Conservation (phyloP, 2,888 invertebrate species). For the Tetragonisca angustula region DNA sequence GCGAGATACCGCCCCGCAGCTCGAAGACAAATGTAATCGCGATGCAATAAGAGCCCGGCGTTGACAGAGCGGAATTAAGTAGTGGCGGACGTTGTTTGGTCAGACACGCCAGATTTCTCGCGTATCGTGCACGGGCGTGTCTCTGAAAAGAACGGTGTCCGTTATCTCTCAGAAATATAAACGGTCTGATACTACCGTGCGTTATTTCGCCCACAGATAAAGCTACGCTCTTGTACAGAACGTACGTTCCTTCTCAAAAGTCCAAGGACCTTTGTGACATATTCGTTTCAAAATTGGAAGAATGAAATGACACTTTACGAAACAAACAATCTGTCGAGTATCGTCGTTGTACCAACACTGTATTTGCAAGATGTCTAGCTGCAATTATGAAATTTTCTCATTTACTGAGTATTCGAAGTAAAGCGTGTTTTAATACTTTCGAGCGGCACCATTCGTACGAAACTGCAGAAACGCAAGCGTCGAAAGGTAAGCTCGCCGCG, state of each 20-base stretch:
- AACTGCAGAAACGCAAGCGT: background rate
- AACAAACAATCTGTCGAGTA: no score
- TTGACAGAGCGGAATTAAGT: conserved; percentile 32
- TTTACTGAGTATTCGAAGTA: no score
- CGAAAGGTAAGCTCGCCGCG: conserved; percentile 7
- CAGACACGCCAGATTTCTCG: conserved; percentile 18
- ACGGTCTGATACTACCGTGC: background rate
- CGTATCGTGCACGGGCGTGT: background rate
- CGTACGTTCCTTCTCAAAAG: background rate
- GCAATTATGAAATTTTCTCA: no score
- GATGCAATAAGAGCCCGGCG: background rate
- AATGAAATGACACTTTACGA: no score
- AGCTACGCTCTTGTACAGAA: background rate
- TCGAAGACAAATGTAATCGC: conserved; percentile 14
- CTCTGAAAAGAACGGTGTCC: conserved; percentile 3
- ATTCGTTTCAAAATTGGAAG: no score
- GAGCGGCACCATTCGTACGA: background rate
- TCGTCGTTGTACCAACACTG: no score
- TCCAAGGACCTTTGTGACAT: no score
- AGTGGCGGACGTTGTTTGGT: conserved; percentile 21
- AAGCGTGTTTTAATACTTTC: no score
- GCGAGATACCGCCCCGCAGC: background rate
- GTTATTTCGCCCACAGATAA: conserved; percentile 21
- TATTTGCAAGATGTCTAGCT: no score
- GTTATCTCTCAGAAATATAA: conserved; percentile 34